Base-by-base conservation (phyloP, 1,140 invertebrate species). In the Orius insidiosus region DNA sequence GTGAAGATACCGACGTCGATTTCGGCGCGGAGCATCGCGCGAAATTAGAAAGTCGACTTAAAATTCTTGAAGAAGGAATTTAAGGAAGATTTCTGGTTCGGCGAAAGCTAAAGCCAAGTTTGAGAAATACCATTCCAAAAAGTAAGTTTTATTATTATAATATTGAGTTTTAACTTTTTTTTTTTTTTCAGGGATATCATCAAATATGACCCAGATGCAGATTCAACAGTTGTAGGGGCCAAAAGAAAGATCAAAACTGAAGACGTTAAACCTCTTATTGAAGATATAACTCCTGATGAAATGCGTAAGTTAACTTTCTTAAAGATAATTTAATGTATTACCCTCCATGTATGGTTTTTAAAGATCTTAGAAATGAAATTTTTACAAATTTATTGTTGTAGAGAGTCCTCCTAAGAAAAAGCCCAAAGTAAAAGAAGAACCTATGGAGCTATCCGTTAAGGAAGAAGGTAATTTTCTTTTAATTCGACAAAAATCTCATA, bases 121-220 rank as follows among this genome's bases (percentile, higher is more conserved):
- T 59, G 85, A 93, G 53, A 90, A 92, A 65, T 94, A 93, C 62
- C 79, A 89, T 52, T 72, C 75, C 34, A 84, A 81, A 62, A 73
- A 71, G 74, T 75, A 79, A 62, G 63, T 74, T 24, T 24, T 24
- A 4, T 11, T 60, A 69, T n/a, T n/a, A n/a, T n/a, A n/a, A n/a
- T n/a, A n/a, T n/a, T n/a, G n/a, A n/a, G n/a, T n/a, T n/a, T n/a
- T n/a, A n/a, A n/a, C n/a, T n/a, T n/a, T n/a, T n/a, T n/a, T n/a
- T n/a, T n/a, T n/a, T n/a, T n/a, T n/a, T n/a, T n/a, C n/a, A n/a
- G n/a, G n/a, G n/a, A n/a, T n/a, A n/a, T n/a, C n/a, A n/a, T 14
- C 68, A 75, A 75, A 15, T 80, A 79, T 61, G 67, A 71, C 9
- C 57, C 59, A 31, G 71, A 71, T 42, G 68, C 66, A 5, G 74